These are phyloP conservation scores for Cyanocitta stelleri DNA, from an alignment of 2,113 vertebrate species.

Conservation along the genomic window DNA sequence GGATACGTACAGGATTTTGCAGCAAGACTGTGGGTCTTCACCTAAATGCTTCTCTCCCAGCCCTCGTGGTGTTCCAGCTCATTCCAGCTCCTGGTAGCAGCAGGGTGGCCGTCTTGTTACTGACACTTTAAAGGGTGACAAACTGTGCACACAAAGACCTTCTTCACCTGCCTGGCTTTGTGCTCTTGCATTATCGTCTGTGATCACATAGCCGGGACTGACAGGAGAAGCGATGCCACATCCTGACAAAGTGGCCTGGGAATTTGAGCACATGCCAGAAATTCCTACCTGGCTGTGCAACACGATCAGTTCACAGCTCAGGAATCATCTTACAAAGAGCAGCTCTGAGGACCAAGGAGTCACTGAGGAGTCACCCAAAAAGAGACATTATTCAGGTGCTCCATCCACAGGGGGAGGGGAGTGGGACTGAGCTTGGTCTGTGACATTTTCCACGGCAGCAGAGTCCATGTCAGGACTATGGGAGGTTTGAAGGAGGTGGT, in stretches of 20 bases:
- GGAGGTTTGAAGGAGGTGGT: not conserved
- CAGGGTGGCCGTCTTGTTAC: rapidly evolving
- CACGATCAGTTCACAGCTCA: not conserved
- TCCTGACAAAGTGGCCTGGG: not conserved
- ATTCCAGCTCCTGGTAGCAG: not conserved
- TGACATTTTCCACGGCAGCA: not conserved
- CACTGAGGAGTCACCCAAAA: not conserved
- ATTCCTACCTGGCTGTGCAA: not conserved
- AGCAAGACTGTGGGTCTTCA: not conserved
- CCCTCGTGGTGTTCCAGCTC: not conserved
- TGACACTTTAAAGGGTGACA: not conserved
- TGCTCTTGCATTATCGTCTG: not conserved
- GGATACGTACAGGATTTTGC: rapidly evolving
- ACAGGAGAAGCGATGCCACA: not conserved
- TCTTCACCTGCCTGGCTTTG: not conserved
- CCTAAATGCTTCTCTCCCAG: not conserved
- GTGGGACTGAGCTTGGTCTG: not conserved
- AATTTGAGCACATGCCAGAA: rapidly evolving
- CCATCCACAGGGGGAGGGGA: not conserved
- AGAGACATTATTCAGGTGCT: not conserved
- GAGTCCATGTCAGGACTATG: rapidly evolving
- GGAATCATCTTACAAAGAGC: not conserved
- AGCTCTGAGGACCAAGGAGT: not conserved
- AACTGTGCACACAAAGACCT: not conserved
- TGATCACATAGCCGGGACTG: rapidly evolving